Conservation (phyloP, 2,797 vertebrate genomes). For the Rhinella marina region DNA sequence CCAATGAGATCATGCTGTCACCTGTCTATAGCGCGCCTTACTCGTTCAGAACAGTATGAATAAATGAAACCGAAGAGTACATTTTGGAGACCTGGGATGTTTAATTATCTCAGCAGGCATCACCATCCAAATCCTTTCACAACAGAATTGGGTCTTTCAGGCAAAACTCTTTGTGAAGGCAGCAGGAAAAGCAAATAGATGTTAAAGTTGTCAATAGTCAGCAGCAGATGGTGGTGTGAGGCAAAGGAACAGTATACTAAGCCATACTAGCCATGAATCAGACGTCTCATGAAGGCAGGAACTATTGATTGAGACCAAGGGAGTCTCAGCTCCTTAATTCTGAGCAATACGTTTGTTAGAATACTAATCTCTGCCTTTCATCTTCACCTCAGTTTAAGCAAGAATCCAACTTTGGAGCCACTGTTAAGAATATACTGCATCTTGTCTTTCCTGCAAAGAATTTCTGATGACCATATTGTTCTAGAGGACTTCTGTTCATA, state of each 20-base stretch:
- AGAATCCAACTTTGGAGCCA: not conserved
- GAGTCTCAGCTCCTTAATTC: not conserved
- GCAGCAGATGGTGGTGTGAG: conserved; percentile 16
- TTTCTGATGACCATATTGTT: no score
- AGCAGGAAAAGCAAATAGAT: conserved; percentile 18
- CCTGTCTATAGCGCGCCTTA: not conserved
- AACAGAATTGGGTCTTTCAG: conserved; percentile 21
- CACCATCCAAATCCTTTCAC: not conserved
- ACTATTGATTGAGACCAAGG: not conserved
- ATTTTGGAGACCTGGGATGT: not conserved
- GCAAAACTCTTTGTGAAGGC: not conserved
- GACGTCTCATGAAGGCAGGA: not conserved
- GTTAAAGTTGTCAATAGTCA: conserved; percentile 28
- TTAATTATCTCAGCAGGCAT: not conserved
- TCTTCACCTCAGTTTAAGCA: not conserved
- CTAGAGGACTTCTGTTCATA: not conserved
- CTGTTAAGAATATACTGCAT: not conserved
- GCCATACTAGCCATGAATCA: not conserved
- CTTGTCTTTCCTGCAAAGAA: not conserved
- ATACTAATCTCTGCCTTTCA: not conserved
- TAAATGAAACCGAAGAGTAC: not conserved
- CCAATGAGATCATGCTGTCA: not conserved
- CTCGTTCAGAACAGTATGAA: not conserved
- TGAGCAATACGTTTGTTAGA: not conserved
- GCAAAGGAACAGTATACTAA: not conserved